phyloP scores from a whole-genome alignment of 2,888 invertebrate genomes.

The Drosophila mimica region DNA sequence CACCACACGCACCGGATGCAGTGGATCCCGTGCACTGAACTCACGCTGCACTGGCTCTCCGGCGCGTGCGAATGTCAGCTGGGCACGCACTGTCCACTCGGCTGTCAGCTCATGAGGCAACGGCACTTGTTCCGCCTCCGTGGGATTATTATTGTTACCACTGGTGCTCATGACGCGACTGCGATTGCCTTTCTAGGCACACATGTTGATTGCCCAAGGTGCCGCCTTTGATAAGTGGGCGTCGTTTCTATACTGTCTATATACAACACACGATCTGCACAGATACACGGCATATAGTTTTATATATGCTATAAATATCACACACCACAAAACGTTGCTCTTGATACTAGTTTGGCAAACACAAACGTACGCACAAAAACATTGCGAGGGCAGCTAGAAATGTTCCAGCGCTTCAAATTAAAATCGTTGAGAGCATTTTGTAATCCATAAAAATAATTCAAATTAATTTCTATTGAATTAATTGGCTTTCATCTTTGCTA shows the following conservation, averaged over 20 bases:
- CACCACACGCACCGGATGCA: constrained; percentile 84
- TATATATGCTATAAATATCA: constrained; percentile 62
- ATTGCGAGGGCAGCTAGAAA: constrained; percentile 31
- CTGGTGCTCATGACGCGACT: constrained; percentile 37
- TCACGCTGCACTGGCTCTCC: constrained; percentile 82
- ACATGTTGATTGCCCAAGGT: constrained; percentile 36
- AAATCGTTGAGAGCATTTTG: neutral
- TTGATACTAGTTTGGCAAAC: constrained; percentile 49
- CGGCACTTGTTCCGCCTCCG: constrained; percentile 37
- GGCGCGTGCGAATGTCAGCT: constrained; percentile 87
- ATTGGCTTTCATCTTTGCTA: neutral
- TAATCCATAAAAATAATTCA: neutral
- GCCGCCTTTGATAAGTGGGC: constrained; percentile 14
- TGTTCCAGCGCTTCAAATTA: neutral
- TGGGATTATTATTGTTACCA: neutral
- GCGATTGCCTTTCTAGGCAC: constrained; percentile 15
- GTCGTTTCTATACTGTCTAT: constrained; percentile 14
- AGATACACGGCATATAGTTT: constrained; percentile 58
- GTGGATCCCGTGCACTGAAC: constrained; percentile 75
- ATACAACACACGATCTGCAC: constrained; percentile 58
- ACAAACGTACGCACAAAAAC: constrained; percentile 20
- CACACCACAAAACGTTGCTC: constrained; percentile 29
- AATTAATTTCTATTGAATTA: neutral
- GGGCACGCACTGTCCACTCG: constrained; percentile 90
- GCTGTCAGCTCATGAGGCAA: constrained; percentile 85